Conservation (phyloP, 2,113 vertebrate species). For the Thomomys bottae region DNA sequence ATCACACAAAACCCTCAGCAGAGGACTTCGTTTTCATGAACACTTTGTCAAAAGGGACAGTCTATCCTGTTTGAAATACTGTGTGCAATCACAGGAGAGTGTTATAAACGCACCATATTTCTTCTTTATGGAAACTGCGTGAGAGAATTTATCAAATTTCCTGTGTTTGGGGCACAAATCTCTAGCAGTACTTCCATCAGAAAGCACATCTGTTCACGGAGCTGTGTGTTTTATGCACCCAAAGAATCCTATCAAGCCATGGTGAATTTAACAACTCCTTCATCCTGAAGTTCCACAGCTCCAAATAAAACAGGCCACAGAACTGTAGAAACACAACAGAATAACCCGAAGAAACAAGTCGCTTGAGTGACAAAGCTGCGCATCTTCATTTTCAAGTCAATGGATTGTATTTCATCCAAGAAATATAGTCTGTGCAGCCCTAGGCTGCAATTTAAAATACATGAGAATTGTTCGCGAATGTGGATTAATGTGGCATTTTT, state of each 20-base stretch:
- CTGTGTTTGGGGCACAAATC: not conserved
- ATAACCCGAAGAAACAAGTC: not conserved
- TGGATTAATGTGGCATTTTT: not conserved
- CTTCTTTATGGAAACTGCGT: not conserved
- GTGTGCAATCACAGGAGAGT: not conserved
- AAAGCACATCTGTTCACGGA: not conserved
- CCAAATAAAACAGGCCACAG: not conserved
- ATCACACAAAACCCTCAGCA: not conserved
- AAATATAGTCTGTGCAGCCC: not conserved
- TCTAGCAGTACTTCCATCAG: not conserved
- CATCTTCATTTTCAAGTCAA: not conserved
- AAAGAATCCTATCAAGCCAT: not conserved
- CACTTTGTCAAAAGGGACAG: not conserved
- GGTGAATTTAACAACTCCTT: not conserved
- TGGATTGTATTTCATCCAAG: not conserved
- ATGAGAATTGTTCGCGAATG: not conserved
- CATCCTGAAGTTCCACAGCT: not conserved
- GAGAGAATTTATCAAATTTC: conserved; percentile 25
- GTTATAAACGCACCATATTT: not conserved
- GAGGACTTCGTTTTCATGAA: not conserved
- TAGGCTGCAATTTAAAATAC: not conserved
- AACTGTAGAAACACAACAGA: not conserved
- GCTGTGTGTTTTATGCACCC: not conserved
- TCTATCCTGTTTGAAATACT: not conserved
- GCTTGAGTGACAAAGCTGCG: not conserved